phyloP scores from a whole-genome alignment of 2,113 vertebrate species.

The Dinomys branickii region DNA sequence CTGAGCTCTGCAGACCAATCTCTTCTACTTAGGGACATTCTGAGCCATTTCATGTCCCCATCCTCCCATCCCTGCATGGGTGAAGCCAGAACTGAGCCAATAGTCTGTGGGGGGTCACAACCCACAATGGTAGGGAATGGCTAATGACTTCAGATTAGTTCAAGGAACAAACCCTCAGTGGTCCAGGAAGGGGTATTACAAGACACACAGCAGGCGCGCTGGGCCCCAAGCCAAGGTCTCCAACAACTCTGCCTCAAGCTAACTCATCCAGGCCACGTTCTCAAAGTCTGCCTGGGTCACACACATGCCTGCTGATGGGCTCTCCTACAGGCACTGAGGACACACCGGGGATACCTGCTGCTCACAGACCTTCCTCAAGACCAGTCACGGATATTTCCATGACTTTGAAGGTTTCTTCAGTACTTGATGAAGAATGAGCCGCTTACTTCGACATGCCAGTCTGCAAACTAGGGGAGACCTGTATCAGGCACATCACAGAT shows the following conservation, averaged over 20 bases:
- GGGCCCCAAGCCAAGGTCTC: neutral
- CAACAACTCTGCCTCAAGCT: neutral
- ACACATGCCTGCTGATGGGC: neutral
- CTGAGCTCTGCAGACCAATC: neutral
- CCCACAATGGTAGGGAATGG: neutral
- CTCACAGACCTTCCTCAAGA: neutral
- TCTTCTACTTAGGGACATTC: neutral
- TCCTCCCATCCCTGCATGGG: neutral
- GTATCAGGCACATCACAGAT: neutral
- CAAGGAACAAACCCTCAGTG: neutral
- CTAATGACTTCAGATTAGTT: neutral
- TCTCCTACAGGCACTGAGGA: neutral
- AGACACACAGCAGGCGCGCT: neutral
- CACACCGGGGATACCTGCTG: neutral
- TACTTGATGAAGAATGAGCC: neutral
- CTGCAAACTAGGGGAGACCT: neutral
- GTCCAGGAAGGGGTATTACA: neutral
- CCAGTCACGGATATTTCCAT: neutral
- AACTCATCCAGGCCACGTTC: neutral
- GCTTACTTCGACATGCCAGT: neutral
- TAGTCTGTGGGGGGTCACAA: neutral
- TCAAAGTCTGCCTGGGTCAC: neutral
- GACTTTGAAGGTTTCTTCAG: neutral
- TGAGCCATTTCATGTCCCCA: neutral
- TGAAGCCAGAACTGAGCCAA: neutral